Percentiles rank a stretch among this genome's conserved stretches.
Evolutionary conservation across 2,113 vertebrate species (phyloP).

Genomic region (Cyanoliseus patagonus): DNA sequence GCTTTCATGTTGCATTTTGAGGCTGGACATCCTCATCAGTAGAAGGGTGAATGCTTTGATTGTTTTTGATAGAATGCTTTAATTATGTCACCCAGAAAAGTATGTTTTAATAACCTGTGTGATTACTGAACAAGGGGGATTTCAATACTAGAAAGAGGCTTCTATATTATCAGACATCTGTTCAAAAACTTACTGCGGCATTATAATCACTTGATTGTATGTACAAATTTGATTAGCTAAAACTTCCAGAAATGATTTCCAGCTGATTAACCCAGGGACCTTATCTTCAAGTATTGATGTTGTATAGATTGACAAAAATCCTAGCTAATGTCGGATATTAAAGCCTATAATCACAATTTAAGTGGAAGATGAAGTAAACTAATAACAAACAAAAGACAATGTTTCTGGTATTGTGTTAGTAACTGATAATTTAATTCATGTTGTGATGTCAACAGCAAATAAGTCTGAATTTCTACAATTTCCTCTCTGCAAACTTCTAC

Average conservation of each 20-base stretch:
- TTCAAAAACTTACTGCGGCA: constrained; percentile 69
- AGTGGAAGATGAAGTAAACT: constrained; percentile 67
- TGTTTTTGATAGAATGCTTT: constrained; percentile 66
- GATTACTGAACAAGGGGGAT: constrained; percentile 48
- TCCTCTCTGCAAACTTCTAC: constrained; percentile 17
- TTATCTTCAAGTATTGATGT: constrained; percentile 68
- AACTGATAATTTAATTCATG: constrained; percentile 41
- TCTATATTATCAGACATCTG: constrained; percentile 65
- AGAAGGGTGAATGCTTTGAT: constrained; percentile 32
- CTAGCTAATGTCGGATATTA: constrained; percentile 67
- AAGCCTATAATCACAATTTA: constrained; percentile 69
- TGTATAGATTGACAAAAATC: constrained; percentile 72
- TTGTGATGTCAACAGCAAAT: constrained; percentile 12
- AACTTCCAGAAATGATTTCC: constrained; percentile 76
- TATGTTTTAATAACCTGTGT: constrained; percentile 70
- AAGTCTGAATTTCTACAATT: constrained; percentile 10
- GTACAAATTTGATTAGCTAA: constrained; percentile 75
- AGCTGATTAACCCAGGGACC: constrained; percentile 72
- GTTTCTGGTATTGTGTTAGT: constrained; percentile 62
- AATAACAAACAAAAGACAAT: constrained; percentile 54
- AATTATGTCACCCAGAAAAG: constrained; percentile 66
- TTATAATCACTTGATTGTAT: constrained; percentile 56
- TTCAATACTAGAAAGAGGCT: constrained; percentile 63
- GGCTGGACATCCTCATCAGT: constrained; percentile 31
- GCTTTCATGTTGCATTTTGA: constrained; percentile 46